phyloP scores from a whole-genome alignment of 1,140 invertebrate species.

The Saccostrea cuccullata region DNA sequence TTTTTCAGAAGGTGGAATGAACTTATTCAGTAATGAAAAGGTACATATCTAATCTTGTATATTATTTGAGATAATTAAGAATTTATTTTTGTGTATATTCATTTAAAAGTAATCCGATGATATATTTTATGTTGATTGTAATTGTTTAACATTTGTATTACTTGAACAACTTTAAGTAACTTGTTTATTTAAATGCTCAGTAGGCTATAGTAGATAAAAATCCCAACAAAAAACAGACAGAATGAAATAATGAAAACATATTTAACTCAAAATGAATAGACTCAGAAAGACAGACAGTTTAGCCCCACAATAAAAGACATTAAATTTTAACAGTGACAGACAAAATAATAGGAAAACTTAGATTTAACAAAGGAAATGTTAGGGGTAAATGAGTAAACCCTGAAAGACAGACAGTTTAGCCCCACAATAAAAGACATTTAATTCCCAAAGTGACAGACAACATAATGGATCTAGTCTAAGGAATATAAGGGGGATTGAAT shows the following conservation, averaged over 20 bases:
- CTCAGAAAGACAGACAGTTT: not conserved
- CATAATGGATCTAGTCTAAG: not conserved
- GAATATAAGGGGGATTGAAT: not conserved
- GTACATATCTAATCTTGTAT: not conserved
- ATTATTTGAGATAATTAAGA: not conserved
- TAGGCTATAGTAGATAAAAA: no score
- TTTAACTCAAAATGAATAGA: slow-evolving; percentile 13
- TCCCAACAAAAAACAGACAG: not conserved
- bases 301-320: not conserved
- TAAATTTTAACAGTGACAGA: not conserved
- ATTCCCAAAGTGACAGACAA: not conserved
- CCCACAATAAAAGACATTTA: not conserved
- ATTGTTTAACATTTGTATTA: not conserved
- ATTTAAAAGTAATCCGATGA: not conserved
- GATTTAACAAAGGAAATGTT: not conserved
- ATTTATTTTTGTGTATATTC: not conserved
- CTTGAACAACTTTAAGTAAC: not conserved
- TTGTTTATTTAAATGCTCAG: not conserved
- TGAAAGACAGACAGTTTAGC: not conserved
- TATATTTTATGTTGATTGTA: not conserved
- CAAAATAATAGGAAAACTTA: not conserved
- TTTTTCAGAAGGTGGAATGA: slow-evolving; percentile 30
- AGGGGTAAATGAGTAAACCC: not conserved
- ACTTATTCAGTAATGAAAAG: slow-evolving; percentile 11
- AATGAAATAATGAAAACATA: slow-evolving; percentile 1